Evolutionary conservation across 2,113 vertebrate genomes (phyloP).

Genomic region (Odocoileus virginianus): DNA sequence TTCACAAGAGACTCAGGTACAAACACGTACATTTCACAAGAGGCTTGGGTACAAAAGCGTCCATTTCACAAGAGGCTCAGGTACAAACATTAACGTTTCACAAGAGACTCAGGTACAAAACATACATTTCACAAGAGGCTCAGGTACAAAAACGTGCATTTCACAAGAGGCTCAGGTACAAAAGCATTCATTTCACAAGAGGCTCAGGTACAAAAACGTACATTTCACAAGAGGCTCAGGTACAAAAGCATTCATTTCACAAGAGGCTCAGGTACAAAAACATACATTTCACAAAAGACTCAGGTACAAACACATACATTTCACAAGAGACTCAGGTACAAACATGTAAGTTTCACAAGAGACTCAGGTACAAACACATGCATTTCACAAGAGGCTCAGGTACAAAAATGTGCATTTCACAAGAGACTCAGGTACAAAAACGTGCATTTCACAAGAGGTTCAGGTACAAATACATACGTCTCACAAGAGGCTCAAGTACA

Average conservation of each 20-base stretch:
- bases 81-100: no score
- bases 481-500: background rate
- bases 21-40: background rate
- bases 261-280: no score
- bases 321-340: background rate
- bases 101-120: background rate
- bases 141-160: no score
- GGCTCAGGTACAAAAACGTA: no score
- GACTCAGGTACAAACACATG: no score
- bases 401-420: no score
- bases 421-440: background rate
- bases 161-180: background rate
- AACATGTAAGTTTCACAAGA: background rate
- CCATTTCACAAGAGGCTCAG: background rate
- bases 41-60: background rate
- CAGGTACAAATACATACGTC: accelerated
- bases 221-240: background rate
- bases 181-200: background rate
- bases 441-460: accelerated
- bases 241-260: accelerated
- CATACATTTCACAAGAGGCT: background rate
- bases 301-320: accelerated
- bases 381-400: background rate
- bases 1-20: background rate
- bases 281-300: background rate